phyloP scores from a whole-genome alignment of 2,797 vertebrate species.

The Melanotaenia nigrans region DNA sequence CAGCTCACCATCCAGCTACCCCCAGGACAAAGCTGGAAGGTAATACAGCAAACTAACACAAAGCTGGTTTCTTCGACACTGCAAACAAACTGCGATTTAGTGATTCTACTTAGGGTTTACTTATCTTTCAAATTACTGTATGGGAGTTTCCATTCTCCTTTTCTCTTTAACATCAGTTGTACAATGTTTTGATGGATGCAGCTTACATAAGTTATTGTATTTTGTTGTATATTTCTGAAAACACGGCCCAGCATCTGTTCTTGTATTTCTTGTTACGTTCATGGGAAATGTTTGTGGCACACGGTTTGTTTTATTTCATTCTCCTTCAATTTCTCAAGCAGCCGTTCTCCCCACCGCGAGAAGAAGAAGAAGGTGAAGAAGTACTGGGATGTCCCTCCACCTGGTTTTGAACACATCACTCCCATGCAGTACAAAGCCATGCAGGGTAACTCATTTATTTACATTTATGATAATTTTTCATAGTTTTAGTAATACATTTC shows the following conservation, averaged over 20 bases:
- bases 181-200: slow-evolving; percentile 22
- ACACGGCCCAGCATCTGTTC: slow-evolving; percentile 4
- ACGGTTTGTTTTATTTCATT: not conserved
- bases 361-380: slow-evolving; percentile 97
- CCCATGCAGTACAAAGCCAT: slow-evolving; percentile 88
- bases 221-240: slow-evolving; percentile 27
- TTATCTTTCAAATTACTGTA: slow-evolving; percentile 34
- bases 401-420: slow-evolving; percentile 86
- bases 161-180: slow-evolving; percentile 14
- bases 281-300: not conserved
- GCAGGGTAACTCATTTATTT: slow-evolving; percentile 81
- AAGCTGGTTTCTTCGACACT: slow-evolving; percentile 64
- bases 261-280: slow-evolving; percentile 5
- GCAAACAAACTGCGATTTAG: slow-evolving; percentile 56
- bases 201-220: not conserved
- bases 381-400: slow-evolving; percentile 87
- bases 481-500: not conserved
- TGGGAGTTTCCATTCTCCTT: slow-evolving; percentile 27
- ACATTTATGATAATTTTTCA: not conserved
- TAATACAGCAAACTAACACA: slow-evolving; percentile 79
- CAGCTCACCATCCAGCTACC: slow-evolving; percentile 79
- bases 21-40: slow-evolving; percentile 82
- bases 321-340: slow-evolving; percentile 45
- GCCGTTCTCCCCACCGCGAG: slow-evolving; percentile 91
- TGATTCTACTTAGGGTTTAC: slow-evolving; percentile 36